Percentiles rank a stretch among this genome's conserved stretches.
Evolutionary conservation across 1,140 invertebrate species (phyloP).

Genomic region (Coenobita brevimanus): DNA sequence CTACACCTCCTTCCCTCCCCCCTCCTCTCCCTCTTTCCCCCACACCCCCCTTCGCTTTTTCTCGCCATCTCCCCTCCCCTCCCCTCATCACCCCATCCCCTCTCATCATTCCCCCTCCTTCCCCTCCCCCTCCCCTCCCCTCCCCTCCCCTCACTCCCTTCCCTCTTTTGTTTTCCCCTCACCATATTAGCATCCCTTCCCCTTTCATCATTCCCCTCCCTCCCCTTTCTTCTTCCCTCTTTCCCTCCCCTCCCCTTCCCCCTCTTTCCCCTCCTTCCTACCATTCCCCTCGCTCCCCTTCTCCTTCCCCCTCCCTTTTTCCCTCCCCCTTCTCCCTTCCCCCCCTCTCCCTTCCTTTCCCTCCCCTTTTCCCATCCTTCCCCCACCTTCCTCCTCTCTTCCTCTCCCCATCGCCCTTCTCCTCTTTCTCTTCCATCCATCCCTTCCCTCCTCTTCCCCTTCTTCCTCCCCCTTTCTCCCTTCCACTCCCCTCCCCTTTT

Average conservation of each 20-base stretch:
- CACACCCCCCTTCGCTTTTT: no score
- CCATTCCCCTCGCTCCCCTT: neutral
- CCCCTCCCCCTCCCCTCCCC: neutral
- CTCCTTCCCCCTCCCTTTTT: no score
- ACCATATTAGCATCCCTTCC: neutral
- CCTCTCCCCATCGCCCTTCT: neutral
- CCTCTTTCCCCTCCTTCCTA: neutral
- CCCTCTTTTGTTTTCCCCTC: neutral
- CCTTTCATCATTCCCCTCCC: neutral
- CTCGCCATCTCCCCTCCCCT: no score
- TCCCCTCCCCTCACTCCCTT: neutral
- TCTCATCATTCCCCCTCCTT: neutral
- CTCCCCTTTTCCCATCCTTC: neutral
- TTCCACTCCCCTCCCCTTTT: neutral
- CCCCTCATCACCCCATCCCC: no score
- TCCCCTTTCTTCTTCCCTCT: neutral
- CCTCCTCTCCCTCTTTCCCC: no score
- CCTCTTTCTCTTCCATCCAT: neutral
- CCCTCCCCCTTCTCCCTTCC: neutral
- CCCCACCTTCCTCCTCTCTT: neutral
- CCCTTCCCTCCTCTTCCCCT: neutral
- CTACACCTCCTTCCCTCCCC: no score
- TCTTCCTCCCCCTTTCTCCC: neutral
- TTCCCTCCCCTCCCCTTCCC: neutral
- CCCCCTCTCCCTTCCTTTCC: no score